phyloP scores from a whole-genome alignment of 2,113 vertebrate genomes.

The Pyrgilauda ruficollis region DNA sequence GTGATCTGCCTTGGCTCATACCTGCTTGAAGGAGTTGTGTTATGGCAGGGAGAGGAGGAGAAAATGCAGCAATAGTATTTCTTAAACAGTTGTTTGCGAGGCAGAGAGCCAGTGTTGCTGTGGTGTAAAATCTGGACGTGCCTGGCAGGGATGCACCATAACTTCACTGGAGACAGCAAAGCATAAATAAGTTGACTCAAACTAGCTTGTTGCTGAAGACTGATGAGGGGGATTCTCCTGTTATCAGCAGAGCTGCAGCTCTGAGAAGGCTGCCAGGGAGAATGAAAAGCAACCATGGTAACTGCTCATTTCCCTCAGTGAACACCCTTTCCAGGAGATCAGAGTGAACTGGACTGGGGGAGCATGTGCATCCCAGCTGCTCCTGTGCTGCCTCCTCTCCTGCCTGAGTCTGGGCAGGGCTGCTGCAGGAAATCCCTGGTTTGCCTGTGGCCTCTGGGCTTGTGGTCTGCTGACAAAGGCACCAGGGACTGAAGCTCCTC shows the following conservation, averaged over 20 bases:
- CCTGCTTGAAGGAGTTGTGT: neutral
- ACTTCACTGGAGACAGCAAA: slow-evolving; percentile 3
- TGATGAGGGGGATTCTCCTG: slow-evolving; percentile 9
- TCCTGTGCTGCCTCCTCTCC: accelerated
- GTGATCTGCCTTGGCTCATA: neutral
- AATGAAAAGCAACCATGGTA: slow-evolving; percentile 26
- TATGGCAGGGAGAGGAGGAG: neutral
- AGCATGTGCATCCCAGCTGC: neutral
- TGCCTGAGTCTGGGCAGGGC: neutral
- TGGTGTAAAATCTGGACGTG: neutral
- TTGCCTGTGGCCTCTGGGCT: neutral
- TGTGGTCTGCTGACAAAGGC: neutral
- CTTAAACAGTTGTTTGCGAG: slow-evolving; percentile 37
- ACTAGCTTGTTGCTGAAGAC: slow-evolving; percentile 14
- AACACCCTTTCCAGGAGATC: neutral
- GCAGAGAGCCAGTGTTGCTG: slow-evolving; percentile 24
- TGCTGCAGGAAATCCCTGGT: neutral
- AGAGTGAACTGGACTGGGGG: neutral
- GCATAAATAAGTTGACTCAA: neutral
- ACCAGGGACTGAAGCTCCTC: neutral
- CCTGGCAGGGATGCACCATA: slow-evolving; percentile 10
- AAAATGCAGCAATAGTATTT: slow-evolving; percentile 43
- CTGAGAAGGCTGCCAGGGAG: neutral
- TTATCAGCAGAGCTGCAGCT: slow-evolving; percentile 32
- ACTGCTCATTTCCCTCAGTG: neutral